phyloP scores from a whole-genome alignment of 2,797 vertebrate species.

The Intellagama lesueurii region DNA sequence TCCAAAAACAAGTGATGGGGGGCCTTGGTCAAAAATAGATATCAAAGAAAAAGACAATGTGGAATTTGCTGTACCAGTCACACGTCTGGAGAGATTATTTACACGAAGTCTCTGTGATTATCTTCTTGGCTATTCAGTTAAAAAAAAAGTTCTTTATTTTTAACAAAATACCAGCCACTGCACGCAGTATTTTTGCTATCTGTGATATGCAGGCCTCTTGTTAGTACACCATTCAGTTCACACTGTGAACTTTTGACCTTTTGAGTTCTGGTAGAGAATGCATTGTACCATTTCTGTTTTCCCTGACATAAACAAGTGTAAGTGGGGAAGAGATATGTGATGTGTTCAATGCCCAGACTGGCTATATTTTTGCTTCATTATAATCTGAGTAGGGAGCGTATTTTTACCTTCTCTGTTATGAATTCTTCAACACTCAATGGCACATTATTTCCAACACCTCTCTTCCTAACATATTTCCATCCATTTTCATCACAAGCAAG shows the following conservation, averaged over 20 bases:
- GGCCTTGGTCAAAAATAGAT: background rate
- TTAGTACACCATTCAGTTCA: slow-evolving; percentile 39
- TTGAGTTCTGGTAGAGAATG: slow-evolving; percentile 35
- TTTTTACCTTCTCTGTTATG: background rate
- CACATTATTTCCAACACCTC: background rate
- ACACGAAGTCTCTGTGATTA: slow-evolving; percentile 73
- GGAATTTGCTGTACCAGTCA: slow-evolving; percentile 59
- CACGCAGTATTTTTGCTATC: slow-evolving; percentile 74
- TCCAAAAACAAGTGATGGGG: no score
- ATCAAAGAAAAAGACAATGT: slow-evolving; percentile 54
- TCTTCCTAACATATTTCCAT: background rate
- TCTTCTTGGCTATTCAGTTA: slow-evolving; percentile 68
- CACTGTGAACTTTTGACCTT: slow-evolving; percentile 55
- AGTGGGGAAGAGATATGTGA: slow-evolving; percentile 25
- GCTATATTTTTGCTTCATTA: slow-evolving; percentile 23
- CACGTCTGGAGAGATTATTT: slow-evolving; percentile 71
- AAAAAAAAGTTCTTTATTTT: slow-evolving; percentile 59
- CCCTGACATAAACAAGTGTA: slow-evolving; percentile 13
- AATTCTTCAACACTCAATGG: background rate
- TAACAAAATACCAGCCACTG: slow-evolving; percentile 47
- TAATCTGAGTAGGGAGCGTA: background rate
- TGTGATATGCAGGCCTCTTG: slow-evolving; percentile 63
- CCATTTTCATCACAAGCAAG: background rate
- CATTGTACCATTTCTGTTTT: slow-evolving; percentile 25
- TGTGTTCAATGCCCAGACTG: slow-evolving; percentile 31